phyloP scores from a whole-genome alignment of 1,140 invertebrate species.

The Cotesia glomerata region DNA sequence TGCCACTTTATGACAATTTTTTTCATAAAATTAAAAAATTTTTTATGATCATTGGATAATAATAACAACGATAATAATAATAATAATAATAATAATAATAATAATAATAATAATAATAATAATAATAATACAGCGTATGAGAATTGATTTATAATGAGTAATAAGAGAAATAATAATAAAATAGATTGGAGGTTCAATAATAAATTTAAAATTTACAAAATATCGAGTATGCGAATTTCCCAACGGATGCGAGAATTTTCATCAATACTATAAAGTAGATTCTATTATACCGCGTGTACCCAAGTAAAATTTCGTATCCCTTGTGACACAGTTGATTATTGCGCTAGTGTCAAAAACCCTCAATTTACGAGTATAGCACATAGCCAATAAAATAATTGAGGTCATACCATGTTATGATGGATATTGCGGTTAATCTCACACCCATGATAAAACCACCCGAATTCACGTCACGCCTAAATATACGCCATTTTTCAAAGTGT shows the following conservation, averaged over 20 bases:
- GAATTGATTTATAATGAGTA: too few relatives aligned
- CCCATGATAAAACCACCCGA: neutral
- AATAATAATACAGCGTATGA: too few relatives aligned
- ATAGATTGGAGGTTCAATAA: neutral
- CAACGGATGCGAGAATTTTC: neutral
- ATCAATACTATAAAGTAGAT: neutral
- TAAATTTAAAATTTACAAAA: neutral
- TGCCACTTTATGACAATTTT: too few relatives aligned
- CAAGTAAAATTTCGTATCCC: neutral
- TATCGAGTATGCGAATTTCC: neutral
- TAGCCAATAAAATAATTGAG: neutral
- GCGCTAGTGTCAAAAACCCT: neutral
- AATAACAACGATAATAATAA: too few relatives aligned
- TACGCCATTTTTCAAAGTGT: too few relatives aligned
- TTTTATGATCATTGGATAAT: too few relatives aligned
- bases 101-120: too few relatives aligned
- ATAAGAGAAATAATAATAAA: too few relatives aligned
- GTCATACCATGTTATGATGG: neutral
- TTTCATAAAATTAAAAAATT: too few relatives aligned
- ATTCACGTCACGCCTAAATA: neutral
- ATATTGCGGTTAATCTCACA: neutral
- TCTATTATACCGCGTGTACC: neutral
- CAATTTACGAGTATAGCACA: neutral
- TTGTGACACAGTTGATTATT: neutral
- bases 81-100: too few relatives aligned